Conservation (phyloP, 2,888 invertebrate species). For the Drosophila bunnanda region DNA sequence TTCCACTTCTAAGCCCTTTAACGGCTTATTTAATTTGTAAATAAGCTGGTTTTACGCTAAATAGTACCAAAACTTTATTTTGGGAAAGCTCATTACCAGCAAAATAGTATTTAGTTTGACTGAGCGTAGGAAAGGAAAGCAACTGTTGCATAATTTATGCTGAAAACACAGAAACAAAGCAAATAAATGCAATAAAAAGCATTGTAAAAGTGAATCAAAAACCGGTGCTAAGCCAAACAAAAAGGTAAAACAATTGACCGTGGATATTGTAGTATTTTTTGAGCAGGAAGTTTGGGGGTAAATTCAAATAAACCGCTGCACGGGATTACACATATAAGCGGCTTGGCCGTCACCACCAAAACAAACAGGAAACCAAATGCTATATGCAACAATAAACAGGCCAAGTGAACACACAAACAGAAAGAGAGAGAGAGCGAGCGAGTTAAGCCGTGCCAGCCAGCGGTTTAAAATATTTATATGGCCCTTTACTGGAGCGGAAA, state of each 20-base stretch:
- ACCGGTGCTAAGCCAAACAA: conserved; percentile 4
- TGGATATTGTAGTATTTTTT: conserved; percentile 26
- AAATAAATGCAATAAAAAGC: conserved; percentile 13
- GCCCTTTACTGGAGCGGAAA: conserved; percentile 52
- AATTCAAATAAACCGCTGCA: conserved; percentile 62
- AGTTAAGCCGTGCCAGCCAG: conserved; percentile 38
- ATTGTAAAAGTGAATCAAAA: not conserved
- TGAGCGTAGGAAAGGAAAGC: not conserved
- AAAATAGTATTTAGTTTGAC: conserved; percentile 3
- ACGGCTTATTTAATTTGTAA: conserved; percentile 6
- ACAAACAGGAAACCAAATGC: conserved; percentile 26
- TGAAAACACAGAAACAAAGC: not conserved
- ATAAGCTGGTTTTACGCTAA: not conserved
- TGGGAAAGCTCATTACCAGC: conserved; percentile 11
- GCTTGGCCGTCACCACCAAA: conserved; percentile 52
- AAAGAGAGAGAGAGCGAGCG: conserved; percentile 11
- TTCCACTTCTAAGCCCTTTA: not conserved
- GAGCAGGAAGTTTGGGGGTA: conserved; percentile 4
- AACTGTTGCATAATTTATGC: conserved; percentile 25
- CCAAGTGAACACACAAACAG: conserved; percentile 19
- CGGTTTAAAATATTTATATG: conserved; percentile 63
- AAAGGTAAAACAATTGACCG: conserved; percentile 57
- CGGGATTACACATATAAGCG: conserved; percentile 70
- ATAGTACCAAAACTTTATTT: not conserved
- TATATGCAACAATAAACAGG: conserved; percentile 38